Conservation (phyloP, 2,113 vertebrate species). For the Dryoscopus gambensis region DNA sequence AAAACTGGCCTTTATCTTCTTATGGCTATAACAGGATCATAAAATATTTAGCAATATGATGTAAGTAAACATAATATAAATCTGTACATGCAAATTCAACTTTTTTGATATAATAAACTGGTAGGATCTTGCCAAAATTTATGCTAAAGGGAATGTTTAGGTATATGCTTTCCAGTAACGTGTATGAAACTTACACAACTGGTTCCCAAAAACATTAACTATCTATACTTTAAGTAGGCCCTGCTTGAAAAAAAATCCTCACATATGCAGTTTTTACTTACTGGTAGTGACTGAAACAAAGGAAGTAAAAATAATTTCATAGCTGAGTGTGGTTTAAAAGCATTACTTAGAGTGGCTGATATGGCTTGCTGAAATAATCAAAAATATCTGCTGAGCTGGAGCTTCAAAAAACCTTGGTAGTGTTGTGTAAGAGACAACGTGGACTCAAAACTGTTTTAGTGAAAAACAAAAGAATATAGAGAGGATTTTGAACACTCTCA, state of each 20-base stretch:
- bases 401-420: not conserved
- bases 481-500: not conserved
- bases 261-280: conserved; percentile 11
- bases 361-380: conserved; percentile 18
- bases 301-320: not conserved
- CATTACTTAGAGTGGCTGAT: not conserved
- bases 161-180: not conserved
- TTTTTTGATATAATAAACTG: not conserved
- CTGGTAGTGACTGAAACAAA: conserved; percentile 13
- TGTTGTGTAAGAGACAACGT: not conserved
- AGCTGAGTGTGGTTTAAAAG: not conserved
- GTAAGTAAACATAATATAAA: not conserved
- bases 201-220: not conserved
- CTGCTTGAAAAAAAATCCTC: conserved; percentile 9
- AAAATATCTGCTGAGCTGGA: not conserved
- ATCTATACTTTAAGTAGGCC: not conserved
- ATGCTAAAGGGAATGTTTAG: not conserved
- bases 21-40: not conserved
- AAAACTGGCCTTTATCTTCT: not conserved
- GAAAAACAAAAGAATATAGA: not conserved
- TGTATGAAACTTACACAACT: not conserved
- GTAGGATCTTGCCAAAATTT: conserved; percentile 1
- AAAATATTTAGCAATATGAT: not conserved
- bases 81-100: not conserved
- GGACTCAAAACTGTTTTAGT: not conserved